Base-by-base conservation (phyloP, 2,797 vertebrate genomes). In the Cetoscarus ocellatus region DNA sequence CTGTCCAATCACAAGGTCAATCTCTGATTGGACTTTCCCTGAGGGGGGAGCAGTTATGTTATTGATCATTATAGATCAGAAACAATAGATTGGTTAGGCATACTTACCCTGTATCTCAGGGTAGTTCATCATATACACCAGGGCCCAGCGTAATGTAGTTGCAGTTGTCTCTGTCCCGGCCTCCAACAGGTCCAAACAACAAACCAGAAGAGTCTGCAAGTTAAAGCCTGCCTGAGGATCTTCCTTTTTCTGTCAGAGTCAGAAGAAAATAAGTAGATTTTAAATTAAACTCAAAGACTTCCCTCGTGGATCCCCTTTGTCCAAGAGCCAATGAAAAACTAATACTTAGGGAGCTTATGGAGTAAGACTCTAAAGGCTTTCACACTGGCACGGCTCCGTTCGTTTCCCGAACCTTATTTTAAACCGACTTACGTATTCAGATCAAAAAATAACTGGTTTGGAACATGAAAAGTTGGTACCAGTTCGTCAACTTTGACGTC, bases 1-100 rank as follows among this genome's bases (percentile, higher is more conserved):
- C 54, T 90, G 92, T 58, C 96, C 95, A 0, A 97, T 79, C 48
- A 96, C 95, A 0, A 56, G 15, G 8, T 97, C 95, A 0, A 98
- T 96, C 91, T 98, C 97, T 0, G 82, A 92, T 56, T 96, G 96
- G 40, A 95, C 94, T 83, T 94, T 95, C 71, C 94, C 96, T 96
- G 67, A 0, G 70, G 47, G 10, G 59, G 7, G 6, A 72, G 11
- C 52, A 3, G 50, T 2, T 27, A 4, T 40, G 27, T 73, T 36
- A 35, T 4, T n/a, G 3, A 6, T 17, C 53, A 27, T 27, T 14
- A 10, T 47, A 7, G 5, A 27, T 6, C 36, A 53, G 19, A 70
- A 50, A 57, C 15, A 11, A 5, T 6, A 14, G 12, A 14, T 14
- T 14, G 12, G 5, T 8, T 6, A 34, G 5, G 50, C 1, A 8